Base-by-base conservation (phyloP, 2,113 vertebrate genomes). In the Etheostoma spectabile region DNA sequence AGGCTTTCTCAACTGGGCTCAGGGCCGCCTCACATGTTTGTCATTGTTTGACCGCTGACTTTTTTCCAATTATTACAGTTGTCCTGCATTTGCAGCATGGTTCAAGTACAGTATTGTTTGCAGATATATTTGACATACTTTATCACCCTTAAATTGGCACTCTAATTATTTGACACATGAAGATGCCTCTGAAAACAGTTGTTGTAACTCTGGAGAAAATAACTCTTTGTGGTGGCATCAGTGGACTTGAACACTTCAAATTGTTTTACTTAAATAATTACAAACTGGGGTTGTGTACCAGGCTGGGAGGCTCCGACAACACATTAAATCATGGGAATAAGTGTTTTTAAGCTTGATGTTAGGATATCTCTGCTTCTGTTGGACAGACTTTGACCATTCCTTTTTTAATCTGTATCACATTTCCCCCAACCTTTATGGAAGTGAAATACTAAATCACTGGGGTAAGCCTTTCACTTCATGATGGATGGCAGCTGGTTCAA, bases 41-140 rank as follows among this genome's bases (percentile, higher is more conserved):
- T 87, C 73, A 71, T 45, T 74, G 82, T 78, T 74, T 52, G 64
- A 77, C 82, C 62, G 57, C 49, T 21, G 48, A 60, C 6, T n/a
- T 52, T 27, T 56, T 52, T 46, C 21, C 2, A 13, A 63, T 8
- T 52, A 27, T 80, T 22, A 48, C 42, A 19, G 61, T 30, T 63
- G 11, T 57, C 21, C 33, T 69, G 33, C 53, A 16, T 24, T 42
- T 13, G 14, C 55, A 52, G 35, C 69, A 74, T 19, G 42, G 24
- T 42, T 69, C 19, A 22, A 30, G 66, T 71, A 16, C 67, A 57
- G 27, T 52, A 6, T 8, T 49, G 18, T 64, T 77, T 76, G 42
- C 24, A 69, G 61, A 76, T 33, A 38, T 0, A 21, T 74, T 62
- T 79, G 13, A 38, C 33, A 42, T n/a, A 18, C 63, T 74, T 79